Percentiles rank a stretch among this genome's conserved stretches.
Evolutionary conservation across 2,113 vertebrate species (phyloP).

Genomic region (human): DNA sequence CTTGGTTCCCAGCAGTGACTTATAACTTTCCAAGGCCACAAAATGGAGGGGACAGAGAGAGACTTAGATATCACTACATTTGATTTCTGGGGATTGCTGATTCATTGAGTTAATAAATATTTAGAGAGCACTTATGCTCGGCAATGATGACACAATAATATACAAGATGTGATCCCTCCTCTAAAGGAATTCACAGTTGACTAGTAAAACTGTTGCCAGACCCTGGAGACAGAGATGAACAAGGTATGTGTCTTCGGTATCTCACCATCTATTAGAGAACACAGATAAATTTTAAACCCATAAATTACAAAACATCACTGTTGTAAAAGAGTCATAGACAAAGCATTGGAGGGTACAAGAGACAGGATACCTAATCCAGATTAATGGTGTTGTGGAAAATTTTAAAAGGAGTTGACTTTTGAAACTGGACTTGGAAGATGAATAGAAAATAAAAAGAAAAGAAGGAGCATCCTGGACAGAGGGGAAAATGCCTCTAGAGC

Average conservation of each 20-base stretch:
- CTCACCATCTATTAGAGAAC: not conserved
- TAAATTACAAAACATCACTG: not conserved
- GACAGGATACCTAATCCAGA: not conserved
- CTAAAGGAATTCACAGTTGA: not conserved
- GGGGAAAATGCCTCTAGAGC: rapidly evolving
- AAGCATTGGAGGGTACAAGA: not conserved
- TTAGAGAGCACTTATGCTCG: not conserved
- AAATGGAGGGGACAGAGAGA: slow-evolving; percentile 60
- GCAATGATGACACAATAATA: not conserved
- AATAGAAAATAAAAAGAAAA: not conserved
- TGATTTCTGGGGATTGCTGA: not conserved
- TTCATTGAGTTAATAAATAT: not conserved
- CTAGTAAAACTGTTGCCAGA: not conserved
- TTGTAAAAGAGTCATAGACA: not conserved
- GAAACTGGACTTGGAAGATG: not conserved
- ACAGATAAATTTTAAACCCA: not conserved
- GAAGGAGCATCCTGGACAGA: not conserved
- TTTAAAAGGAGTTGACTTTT: not conserved
- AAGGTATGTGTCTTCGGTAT: not conserved
- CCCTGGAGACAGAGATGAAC: not conserved
- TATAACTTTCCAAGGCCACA: slow-evolving; percentile 70
- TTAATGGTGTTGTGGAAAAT: not conserved
- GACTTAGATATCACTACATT: not conserved
- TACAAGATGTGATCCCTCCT: not conserved
- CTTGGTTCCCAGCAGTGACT: not conserved